A percentile compares a stretch with the other conserved stretches of the same genome.
phyloP scores from a whole-genome alignment of 2,888 invertebrate genomes.

The Electrophaes corylata region DNA sequence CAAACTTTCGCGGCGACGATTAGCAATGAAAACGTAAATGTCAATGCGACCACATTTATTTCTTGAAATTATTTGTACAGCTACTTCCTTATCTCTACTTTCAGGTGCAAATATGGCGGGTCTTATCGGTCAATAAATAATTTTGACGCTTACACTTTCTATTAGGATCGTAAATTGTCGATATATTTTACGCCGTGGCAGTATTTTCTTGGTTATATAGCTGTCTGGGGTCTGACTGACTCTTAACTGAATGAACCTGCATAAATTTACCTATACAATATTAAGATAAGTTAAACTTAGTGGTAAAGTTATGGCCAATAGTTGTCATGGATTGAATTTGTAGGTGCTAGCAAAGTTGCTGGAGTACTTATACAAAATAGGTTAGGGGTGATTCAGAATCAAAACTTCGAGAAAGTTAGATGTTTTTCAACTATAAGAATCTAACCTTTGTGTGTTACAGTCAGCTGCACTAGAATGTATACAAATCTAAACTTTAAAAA shows the following conservation, averaged over 20 bases:
- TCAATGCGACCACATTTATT: slow-evolving; percentile 45
- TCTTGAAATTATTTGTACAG: slow-evolving; percentile 47
- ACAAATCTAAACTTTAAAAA: no score
- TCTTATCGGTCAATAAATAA: slow-evolving; percentile 51
- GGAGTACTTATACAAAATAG: background rate
- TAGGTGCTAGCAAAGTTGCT: background rate
- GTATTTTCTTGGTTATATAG: slow-evolving; percentile 34
- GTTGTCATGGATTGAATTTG: slow-evolving; percentile 3
- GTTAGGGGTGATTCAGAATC: background rate
- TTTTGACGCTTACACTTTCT: slow-evolving; percentile 52
- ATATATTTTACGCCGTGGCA: slow-evolving; percentile 37
- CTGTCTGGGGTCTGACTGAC: slow-evolving; percentile 22
- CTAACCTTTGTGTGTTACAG: no score
- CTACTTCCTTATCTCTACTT: slow-evolving; percentile 46
- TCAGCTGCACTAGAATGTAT: no score
- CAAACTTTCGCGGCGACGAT: slow-evolving; percentile 47
- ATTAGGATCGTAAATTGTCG: slow-evolving; percentile 42
- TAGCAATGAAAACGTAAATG: slow-evolving; percentile 45
- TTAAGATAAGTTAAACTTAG: slow-evolving; percentile 17
- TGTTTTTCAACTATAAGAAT: no score
- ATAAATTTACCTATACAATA: slow-evolving; percentile 22
- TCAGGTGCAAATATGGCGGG: slow-evolving; percentile 50
- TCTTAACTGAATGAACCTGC: slow-evolving; percentile 14
- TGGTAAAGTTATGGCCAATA: slow-evolving; percentile 12
- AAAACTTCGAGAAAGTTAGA: no score